A percentile compares a stretch with the other conserved stretches of the same genome.
These are phyloP conservation scores for Maylandia zebra DNA, from an alignment of 2,113 vertebrate genomes.

Conservation along the genomic window DNA sequence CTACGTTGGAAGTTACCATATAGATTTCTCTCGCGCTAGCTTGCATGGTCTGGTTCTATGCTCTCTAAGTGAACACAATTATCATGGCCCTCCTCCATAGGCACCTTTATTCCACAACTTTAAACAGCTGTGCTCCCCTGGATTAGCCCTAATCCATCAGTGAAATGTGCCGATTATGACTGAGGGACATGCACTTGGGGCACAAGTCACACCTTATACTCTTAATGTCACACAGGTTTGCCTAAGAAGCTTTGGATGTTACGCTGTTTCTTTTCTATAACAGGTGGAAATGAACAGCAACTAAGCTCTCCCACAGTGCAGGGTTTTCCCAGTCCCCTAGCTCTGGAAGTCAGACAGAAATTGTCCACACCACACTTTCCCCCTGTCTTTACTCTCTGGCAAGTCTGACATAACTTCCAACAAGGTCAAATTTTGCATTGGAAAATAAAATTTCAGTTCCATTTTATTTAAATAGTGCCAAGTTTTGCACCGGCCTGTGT, in stretches of 20 bases:
- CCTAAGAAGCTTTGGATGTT: neutral
- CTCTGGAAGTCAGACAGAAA: neutral
- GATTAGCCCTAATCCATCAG: neutral
- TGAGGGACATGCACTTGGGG: neutral
- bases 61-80: neutral
- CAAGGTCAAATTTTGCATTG: accelerated
- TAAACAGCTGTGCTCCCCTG: neutral
- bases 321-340: neutral
- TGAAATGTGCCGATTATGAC: neutral
- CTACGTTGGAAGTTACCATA: neutral
- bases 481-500: accelerated
- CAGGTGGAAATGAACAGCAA: neutral
- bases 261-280: neutral
- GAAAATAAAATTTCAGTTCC: neutral
- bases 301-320: neutral
- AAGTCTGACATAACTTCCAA: neutral
- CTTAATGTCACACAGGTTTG: neutral
- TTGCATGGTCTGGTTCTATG: neutral
- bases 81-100: neutral
- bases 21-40: neutral
- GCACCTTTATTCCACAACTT: neutral
- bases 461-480: accelerated
- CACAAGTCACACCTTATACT: neutral
- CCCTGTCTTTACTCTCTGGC: neutral
- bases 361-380: neutral